These are phyloP conservation scores for Bryconaethiops microstoma DNA, from an alignment of 2,797 vertebrate species.

Conservation along the genomic window DNA sequence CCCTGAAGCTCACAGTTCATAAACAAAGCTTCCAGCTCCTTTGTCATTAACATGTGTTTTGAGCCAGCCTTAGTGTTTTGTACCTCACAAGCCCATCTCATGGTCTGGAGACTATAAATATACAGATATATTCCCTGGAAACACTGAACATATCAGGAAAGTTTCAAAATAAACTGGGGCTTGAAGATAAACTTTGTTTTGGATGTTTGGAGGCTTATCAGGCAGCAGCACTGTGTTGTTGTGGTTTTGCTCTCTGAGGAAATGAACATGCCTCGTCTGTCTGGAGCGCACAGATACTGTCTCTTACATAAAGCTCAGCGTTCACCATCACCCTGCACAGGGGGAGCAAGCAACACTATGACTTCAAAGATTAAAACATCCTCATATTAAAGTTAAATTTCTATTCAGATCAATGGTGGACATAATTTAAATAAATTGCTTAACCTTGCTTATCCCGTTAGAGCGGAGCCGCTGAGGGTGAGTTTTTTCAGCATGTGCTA, in stretches of 20 bases:
- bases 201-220: conserved; percentile 46
- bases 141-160: neutral
- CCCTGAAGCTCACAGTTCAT: neutral
- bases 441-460: no score
- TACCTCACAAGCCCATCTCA: neutral
- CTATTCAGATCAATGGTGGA: no score
- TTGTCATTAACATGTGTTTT: neutral
- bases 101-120: neutral
- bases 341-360: no score
- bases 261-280: conserved; percentile 22
- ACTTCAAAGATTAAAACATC: no score
- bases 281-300: conserved; percentile 22
- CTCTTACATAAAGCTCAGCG: neutral
- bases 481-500: no score
- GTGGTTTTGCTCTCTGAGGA: conserved; percentile 25
- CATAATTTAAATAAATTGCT: no score
- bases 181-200: conserved; percentile 40
- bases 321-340: neutral
- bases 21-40: neutral
- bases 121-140: neutral
- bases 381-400: no score
- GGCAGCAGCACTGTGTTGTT: conserved; percentile 6
- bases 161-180: conserved; percentile 20
- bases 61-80: neutral
- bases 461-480: no score